Base-by-base conservation (phyloP, 2,797 vertebrate genomes). In the Dryobates pubescens region DNA sequence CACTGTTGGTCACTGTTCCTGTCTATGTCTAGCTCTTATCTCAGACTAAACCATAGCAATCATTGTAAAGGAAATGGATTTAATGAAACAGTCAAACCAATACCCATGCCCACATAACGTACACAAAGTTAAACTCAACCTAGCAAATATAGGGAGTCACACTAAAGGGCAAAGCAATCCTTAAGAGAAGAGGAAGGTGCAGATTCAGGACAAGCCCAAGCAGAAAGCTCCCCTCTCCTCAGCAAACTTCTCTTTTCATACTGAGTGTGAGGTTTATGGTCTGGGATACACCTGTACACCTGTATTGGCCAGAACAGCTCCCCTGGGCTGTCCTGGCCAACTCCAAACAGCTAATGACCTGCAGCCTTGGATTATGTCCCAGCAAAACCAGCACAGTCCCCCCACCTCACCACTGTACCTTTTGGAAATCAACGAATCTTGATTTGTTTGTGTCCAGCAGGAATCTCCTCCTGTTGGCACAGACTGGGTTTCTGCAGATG, bases 371-470 rank as follows among this genome's bases (percentile, higher is more conserved):
- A 54, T 54, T 54, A 5, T 56, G 27, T 29, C 3, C 54, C 54
- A 29, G 26, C 27, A 56, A 56, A 30, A 30, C 16, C 54, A 17
- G 15, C 27, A 29, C 15, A 56, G 54, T 2, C 2, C 27, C 5
- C 9, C 53, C 38, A 0, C 7, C 9, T 65, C 45, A 41, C 20
- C n/a, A 12, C 77, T 12, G 10, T 96, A 99, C 99, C 99, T 99
- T 99, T 84, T 99, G 99, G 96, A 99, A 99, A 97, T 99, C 99
- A 34, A 99, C 98, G 96, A 99, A 99, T 97, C 99, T 98, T 38
- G 99, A 99, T 67, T 99, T 99, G 97, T 99, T 99, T 6, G 99
- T 99, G 97, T 99, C 99, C 19, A 99, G 98, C 96, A 99, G 98
- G 97, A 99, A 99, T 95, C 99, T 98, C 68, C 97, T 97, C 53